Evolutionary conservation across 2,888 invertebrate genomes (phyloP).

Genomic region (Tinea trinotella): DNA sequence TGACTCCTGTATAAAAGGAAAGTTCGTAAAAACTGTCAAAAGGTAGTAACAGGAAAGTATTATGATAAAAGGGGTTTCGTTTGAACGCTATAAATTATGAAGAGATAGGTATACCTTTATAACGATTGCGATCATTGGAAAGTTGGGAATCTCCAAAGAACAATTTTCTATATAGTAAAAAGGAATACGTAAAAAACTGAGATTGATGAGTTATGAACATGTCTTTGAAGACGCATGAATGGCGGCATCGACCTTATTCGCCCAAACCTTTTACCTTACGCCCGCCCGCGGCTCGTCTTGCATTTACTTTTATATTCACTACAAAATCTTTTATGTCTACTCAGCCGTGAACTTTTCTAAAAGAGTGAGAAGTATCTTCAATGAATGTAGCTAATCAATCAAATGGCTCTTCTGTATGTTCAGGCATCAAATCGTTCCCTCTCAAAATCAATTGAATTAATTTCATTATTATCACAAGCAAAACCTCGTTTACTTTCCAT

Average conservation of each 20-base stretch:
- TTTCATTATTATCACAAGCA: too few species aligned
- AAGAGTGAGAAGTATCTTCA: not conserved
- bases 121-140: not conserved
- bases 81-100: not conserved
- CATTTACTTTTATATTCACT: not conserved
- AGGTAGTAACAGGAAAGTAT: not conserved
- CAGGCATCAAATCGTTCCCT: too few species aligned
- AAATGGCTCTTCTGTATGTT: not conserved
- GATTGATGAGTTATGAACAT: conserved; percentile 29
- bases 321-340: conserved; percentile 11
- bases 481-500: too few species aligned
- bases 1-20: not conserved
- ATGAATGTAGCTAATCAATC: not conserved
- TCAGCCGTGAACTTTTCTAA: conserved; percentile 1
- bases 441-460: too few species aligned
- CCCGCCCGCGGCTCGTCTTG: not conserved
- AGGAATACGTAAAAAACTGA: conserved; percentile 29
- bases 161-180: not conserved
- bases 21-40: not conserved
- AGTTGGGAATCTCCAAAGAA: not conserved
- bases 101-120: not conserved
- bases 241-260: conserved; percentile 2
- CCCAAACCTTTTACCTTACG: not conserved
- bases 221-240: conserved; percentile 13
- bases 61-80: not conserved